phyloP scores from a whole-genome alignment of 2,888 invertebrate species.

The Branchipolynoe longqiensis region DNA sequence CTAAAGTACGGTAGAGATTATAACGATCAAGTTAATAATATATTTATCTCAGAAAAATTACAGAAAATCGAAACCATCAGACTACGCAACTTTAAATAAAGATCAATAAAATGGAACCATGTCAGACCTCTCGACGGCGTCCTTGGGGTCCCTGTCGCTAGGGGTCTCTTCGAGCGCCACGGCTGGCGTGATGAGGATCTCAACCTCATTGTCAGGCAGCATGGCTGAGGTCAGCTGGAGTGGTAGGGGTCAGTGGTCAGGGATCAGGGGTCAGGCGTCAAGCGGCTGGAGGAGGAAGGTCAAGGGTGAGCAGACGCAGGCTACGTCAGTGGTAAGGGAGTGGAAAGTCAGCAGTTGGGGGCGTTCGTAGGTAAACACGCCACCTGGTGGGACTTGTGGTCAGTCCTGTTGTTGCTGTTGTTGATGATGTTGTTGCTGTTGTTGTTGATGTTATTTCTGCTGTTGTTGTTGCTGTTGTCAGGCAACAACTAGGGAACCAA shows the following conservation, averaged over 20 bases:
- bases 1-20: no score
- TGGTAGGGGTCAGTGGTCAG: no score
- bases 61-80: no score
- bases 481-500: conserved; percentile 10
- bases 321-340: not conserved
- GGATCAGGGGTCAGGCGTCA: no score
- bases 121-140: conserved; percentile 33
- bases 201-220: not conserved
- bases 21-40: no score
- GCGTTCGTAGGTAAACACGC: no score
- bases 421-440: not conserved
- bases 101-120: conserved; percentile 74
- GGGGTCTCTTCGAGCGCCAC: conserved; percentile 22
- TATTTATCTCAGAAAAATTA: no score
- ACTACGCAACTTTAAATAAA: no score
- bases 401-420: not conserved
- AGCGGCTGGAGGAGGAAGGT: not conserved
- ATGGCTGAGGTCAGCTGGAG: not conserved
- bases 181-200: conserved; percentile 25
- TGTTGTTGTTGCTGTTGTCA: not conserved
- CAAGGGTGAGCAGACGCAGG: not conserved
- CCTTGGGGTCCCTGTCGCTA: conserved; percentile 16
- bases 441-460: not conserved
- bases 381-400: no score
- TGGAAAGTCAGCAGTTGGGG: no score